These are phyloP conservation scores for Rhinopithecus roxellana DNA, from an alignment of 2,113 vertebrate species.

Conservation along the genomic window DNA sequence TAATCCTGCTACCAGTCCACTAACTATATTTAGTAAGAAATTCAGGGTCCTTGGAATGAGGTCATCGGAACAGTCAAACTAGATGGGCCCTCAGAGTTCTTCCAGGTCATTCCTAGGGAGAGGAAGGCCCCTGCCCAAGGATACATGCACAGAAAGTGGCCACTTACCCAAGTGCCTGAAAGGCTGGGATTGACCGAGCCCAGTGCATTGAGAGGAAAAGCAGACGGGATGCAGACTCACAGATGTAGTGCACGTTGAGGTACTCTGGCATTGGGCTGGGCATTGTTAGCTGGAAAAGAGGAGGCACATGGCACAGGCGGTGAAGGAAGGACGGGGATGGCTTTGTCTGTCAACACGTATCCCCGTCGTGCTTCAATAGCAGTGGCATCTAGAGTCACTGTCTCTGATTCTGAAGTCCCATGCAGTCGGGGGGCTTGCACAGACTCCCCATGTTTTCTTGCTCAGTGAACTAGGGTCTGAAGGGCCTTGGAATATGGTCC, in stretches of 20 bases:
- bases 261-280: conserved; percentile 98
- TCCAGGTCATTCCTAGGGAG: background rate
- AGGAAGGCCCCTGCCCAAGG: background rate
- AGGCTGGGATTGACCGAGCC: conserved; percentile 98
- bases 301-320: conserved; percentile 21
- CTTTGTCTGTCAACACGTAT: background rate
- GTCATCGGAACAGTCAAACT: background rate
- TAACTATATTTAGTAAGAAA: background rate
- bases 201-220: conserved; percentile 99
- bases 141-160: background rate
- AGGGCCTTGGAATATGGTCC: background rate
- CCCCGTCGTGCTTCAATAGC: background rate
- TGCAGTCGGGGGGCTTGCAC: background rate
- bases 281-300: conserved; percentile 93
- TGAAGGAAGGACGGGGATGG: background rate
- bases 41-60: background rate
- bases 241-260: conserved; percentile 99
- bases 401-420: background rate
- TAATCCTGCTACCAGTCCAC: background rate
- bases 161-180: conserved; percentile 96
- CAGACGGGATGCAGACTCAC: conserved; percentile 97
- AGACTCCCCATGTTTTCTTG: background rate
- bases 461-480: background rate
- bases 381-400: background rate
- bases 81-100: background rate